Percentiles rank a stretch among this genome's conserved stretches.
Conservation (phyloP, 2,113 vertebrate species). For the Xyliphius kryptos region DNA sequence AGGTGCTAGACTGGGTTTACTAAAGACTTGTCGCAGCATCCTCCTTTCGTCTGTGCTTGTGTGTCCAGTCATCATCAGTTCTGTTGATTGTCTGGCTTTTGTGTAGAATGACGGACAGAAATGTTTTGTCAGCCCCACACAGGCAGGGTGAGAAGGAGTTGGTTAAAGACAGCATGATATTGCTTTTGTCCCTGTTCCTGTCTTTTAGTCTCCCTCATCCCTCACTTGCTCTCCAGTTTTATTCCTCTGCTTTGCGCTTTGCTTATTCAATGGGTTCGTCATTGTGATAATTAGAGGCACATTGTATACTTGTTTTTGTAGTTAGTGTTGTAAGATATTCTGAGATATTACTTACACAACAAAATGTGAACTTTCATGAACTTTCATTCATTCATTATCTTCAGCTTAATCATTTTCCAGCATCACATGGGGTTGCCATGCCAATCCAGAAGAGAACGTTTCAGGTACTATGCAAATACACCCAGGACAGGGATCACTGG, state of each 20-base stretch:
- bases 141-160: slow-evolving; percentile 31
- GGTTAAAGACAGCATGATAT: slow-evolving; percentile 28
- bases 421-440: too few relatives aligned
- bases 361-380: too few relatives aligned
- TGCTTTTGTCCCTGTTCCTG: slow-evolving; percentile 15
- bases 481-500: too few relatives aligned
- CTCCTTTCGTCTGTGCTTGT: slow-evolving; percentile 22
- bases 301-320: slow-evolving; percentile 13
- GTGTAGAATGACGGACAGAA: slow-evolving; percentile 26
- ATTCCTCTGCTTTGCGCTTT: neutral
- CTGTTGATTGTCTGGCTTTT: slow-evolving; percentile 24
- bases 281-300: slow-evolving; percentile 1
- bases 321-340: too few relatives aligned
- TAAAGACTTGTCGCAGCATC: slow-evolving; percentile 10
- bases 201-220: slow-evolving; percentile 2
- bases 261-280: neutral
- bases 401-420: too few relatives aligned
- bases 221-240: neutral
- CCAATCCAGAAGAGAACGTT: too few relatives aligned
- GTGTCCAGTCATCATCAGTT: slow-evolving; percentile 23
- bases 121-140: slow-evolving; percentile 24
- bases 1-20: slow-evolving; percentile 37
- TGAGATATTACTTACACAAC: too few relatives aligned
- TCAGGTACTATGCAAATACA: too few relatives aligned
- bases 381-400: too few relatives aligned